Percentiles rank a stretch among this genome's conserved stretches.
These are phyloP conservation scores for Alosa sapidissima DNA, from an alignment of 2,797 vertebrate genomes.

Conservation along the genomic window DNA sequence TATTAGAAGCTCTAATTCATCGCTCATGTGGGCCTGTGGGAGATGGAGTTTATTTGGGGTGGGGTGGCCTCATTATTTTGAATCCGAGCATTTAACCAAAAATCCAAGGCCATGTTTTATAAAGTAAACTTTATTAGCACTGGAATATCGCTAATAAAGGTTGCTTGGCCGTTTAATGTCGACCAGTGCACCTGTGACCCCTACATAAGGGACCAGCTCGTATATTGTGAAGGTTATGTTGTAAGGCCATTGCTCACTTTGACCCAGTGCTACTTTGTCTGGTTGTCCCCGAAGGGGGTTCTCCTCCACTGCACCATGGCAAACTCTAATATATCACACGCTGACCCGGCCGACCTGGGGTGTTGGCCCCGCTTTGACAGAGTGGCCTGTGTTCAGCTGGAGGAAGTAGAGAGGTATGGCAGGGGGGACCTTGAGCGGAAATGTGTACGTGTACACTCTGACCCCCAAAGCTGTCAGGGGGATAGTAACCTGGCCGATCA, in stretches of 20 bases:
- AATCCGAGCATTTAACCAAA: background rate
- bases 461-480: slow-evolving; percentile 36
- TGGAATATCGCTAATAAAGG: background rate
- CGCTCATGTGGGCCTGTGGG: background rate
- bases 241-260: background rate
- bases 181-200: background rate
- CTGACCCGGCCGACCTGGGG: slow-evolving; percentile 33
- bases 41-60: background rate
- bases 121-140: background rate
- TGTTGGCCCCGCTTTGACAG: slow-evolving; percentile 29
- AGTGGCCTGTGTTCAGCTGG: slow-evolving; percentile 31
- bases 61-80: background rate
- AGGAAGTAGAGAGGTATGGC: background rate
- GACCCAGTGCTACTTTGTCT: background rate
- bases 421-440: slow-evolving; percentile 28
- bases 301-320: background rate
- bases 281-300: background rate
- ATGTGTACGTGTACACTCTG: slow-evolving; percentile 23
- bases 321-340: background rate
- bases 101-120: background rate
- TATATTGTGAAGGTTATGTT: background rate
- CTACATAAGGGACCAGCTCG: background rate
- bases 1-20: background rate
- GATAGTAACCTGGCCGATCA: slow-evolving; percentile 32
- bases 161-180: background rate